These are phyloP conservation scores for Ectobius pallidus DNA, from an alignment of 2,888 invertebrate genomes.

Conservation along the genomic window DNA sequence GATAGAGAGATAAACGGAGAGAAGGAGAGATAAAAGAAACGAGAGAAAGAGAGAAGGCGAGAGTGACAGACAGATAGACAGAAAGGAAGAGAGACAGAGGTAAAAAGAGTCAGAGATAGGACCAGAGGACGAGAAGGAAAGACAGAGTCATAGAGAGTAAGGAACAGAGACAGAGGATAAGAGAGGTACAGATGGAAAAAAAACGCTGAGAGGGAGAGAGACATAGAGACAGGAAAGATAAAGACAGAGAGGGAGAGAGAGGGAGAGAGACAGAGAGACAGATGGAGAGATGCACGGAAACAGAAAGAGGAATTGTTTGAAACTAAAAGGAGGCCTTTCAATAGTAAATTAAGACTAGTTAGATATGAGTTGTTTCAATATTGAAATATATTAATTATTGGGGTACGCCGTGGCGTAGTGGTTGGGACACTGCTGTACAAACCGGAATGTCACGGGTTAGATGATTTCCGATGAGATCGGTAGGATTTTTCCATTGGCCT, in stretches of 20 bases:
- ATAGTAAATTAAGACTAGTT: no score
- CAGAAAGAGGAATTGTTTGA: neutral
- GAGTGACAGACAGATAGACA: neutral
- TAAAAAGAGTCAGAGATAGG: neutral
- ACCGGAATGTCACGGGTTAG: no score
- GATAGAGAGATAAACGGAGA: constrained; percentile 37
- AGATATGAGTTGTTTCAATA: no score
- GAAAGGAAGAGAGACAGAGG: no score
- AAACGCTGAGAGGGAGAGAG: constrained; percentile 11
- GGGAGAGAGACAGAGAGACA: no score
- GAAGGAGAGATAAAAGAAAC: constrained; percentile 17
- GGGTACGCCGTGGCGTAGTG: no score
- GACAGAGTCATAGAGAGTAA: constrained; percentile 29
- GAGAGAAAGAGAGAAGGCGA: neutral
- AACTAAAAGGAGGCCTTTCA: no score
- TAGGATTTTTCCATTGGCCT: no score
- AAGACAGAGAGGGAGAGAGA: neutral
- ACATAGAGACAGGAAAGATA: neutral
- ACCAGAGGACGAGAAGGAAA: constrained; percentile 13
- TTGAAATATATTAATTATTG: no score
- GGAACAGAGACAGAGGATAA: constrained; percentile 29
- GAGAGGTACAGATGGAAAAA: neutral
- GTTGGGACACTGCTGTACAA: no score
- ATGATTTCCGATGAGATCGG: no score
- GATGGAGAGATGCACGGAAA: neutral